Conservation (phyloP, 2,888 invertebrate genomes). For the Drosophila mimetica region DNA sequence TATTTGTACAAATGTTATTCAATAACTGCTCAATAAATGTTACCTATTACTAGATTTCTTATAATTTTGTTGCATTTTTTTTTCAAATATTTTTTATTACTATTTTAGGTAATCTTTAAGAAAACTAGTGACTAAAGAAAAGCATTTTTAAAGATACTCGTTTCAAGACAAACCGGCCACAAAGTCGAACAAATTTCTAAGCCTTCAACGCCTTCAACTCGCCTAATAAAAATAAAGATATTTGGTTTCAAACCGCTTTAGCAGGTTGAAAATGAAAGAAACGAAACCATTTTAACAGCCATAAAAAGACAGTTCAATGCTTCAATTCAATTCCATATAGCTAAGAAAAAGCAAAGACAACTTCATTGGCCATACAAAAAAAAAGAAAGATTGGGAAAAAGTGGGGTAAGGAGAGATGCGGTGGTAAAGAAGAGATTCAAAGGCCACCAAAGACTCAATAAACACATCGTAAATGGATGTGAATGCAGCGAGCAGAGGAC, state of each 20-base stretch:
- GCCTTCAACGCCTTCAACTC: slow-evolving; percentile 2
- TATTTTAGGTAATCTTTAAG: no score
- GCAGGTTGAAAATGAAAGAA: slow-evolving; percentile 20
- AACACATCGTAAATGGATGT: slow-evolving; percentile 61
- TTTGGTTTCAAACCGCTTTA: slow-evolving; percentile 28
- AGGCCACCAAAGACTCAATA: slow-evolving; percentile 58
- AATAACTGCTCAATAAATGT: neutral
- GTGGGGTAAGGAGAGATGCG: neutral
- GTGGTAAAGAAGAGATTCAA: slow-evolving; percentile 51
- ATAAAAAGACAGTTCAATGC: slow-evolving; percentile 62
- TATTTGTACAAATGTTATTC: neutral
- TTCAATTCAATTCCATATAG: slow-evolving; percentile 48
- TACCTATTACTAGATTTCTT: no score
- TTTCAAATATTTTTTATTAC: no score
- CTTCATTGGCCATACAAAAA: slow-evolving; percentile 44
- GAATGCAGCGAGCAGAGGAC: slow-evolving; percentile 36
- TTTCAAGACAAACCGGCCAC: neutral
- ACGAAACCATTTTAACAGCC: slow-evolving; percentile 46
- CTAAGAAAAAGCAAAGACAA: slow-evolving; percentile 39
- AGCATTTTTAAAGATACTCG: no score
- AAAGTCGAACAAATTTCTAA: neutral
- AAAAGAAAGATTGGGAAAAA: neutral
- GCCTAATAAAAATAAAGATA: slow-evolving; percentile 2
- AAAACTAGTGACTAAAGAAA: no score
- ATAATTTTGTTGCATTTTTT: neutral